A percentile compares a stretch with the other conserved stretches of the same genome.
These are phyloP conservation scores for Palythoa heliodiscus DNA, from an alignment of 92 coral and sea anemone species.

Conservation along the genomic window DNA sequence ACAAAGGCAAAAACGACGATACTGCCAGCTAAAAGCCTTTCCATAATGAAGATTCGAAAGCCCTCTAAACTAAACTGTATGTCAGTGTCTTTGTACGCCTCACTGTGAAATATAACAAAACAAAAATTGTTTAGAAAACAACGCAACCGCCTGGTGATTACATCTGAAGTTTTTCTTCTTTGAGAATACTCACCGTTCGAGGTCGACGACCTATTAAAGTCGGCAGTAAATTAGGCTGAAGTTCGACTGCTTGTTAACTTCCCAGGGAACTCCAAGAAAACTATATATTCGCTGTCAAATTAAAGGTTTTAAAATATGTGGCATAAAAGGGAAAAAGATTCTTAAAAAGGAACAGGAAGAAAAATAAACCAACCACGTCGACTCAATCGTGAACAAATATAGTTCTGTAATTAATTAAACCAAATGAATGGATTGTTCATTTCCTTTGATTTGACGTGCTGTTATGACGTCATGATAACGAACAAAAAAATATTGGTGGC, in stretches of 20 bases:
- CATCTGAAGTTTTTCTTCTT: neutral
- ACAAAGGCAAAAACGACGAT: conserved; percentile 48
- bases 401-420: neutral
- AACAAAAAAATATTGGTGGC: neutral
- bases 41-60: neutral
- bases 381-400: neutral
- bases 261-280: neutral
- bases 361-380: neutral
- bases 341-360: neutral
- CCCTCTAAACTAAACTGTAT: neutral
- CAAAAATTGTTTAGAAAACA: neutral
- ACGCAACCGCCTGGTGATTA: neutral
- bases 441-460: conserved; percentile 25
- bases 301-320: neutral
- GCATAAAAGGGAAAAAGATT: neutral
- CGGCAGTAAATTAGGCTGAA: conserved; percentile 1
- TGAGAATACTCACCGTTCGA: neutral
- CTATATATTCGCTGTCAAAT: neutral
- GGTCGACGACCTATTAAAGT: neutral
- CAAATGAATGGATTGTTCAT: neutral
- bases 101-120: neutral
- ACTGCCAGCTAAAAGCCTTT: conserved; percentile 33
- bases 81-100: neutral
- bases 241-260: neutral
- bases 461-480: neutral